These are phyloP conservation scores for Oryzias woworae DNA, from an alignment of 2,113 vertebrate species.

Conservation along the genomic window DNA sequence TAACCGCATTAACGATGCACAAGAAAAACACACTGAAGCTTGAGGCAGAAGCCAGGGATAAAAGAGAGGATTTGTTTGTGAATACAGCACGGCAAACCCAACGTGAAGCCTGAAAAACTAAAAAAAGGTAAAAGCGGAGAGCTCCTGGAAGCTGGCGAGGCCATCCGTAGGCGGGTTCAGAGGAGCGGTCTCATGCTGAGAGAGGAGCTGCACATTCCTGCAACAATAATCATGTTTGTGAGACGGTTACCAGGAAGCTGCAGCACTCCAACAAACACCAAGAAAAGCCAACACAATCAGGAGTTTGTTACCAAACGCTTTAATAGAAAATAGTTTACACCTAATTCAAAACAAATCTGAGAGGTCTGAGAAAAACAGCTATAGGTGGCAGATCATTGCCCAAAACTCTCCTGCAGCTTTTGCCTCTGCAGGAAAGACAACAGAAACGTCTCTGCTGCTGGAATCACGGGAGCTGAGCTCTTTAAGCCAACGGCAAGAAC, in stretches of 20 bases:
- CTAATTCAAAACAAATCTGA: conserved; percentile 46
- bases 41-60: conserved; percentile 9
- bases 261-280: conserved; percentile 3
- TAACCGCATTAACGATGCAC: not conserved
- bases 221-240: too few relatives aligned
- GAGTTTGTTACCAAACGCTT: conserved; percentile 63
- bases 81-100: conserved; percentile 1
- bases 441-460: too few relatives aligned
- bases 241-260: too few relatives aligned
- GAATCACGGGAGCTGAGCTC: too few relatives aligned
- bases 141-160: conserved; percentile 32
- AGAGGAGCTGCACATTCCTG: too few relatives aligned
- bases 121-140: conserved; percentile 45
- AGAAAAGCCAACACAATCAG: conserved; percentile 33
- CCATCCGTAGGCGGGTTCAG: conserved; percentile 47
- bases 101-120: conserved; percentile 20
- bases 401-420: too few relatives aligned
- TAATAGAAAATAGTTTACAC: conserved; percentile 66
- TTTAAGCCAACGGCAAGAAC: too few relatives aligned
- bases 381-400: not conserved
- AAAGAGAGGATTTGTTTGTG: conserved; percentile 40
- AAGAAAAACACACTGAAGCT: conserved; percentile 1
- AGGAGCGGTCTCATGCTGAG: conserved; percentile 19
- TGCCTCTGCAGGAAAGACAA: too few relatives aligned
- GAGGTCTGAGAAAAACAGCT: conserved; percentile 3